Conservation (phyloP, 2,797 vertebrate genomes). For the Momotus momota region DNA sequence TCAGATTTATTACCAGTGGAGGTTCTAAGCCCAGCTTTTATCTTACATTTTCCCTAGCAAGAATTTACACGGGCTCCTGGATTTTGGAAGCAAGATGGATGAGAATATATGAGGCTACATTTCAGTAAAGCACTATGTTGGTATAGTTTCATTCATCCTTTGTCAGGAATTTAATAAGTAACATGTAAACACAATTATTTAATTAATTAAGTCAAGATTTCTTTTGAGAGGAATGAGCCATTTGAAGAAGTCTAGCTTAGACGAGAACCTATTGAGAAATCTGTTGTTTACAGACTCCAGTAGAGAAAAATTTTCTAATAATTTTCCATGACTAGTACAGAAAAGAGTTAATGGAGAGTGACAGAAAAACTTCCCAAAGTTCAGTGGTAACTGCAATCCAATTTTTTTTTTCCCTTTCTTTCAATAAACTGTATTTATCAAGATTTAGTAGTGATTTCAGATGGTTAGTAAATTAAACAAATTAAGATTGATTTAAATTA, state of each 20-base stretch:
- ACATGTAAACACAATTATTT: background rate
- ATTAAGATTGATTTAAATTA: background rate
- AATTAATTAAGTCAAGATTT: background rate
- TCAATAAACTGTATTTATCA: background rate
- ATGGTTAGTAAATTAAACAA: background rate
- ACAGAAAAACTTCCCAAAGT: background rate
- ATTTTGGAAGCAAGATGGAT: background rate
- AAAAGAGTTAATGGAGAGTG: background rate
- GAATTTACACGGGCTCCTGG: background rate
- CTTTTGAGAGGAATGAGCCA: background rate
- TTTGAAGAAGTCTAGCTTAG: background rate
- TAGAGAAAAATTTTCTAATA: background rate
- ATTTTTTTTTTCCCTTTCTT: background rate
- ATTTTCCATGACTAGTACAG: background rate
- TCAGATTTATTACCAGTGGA: background rate
- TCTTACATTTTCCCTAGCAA: background rate
- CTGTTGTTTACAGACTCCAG: background rate
- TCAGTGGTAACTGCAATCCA: background rate
- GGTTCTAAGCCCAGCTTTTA: background rate
- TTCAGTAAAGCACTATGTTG: background rate
- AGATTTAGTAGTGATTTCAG: background rate
- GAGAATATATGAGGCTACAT: background rate
- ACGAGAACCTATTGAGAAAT: background rate
- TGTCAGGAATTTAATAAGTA: background rate
- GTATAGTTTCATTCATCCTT: background rate